phyloP scores from a whole-genome alignment of 2,888 invertebrate species.

The Cantharis nigra region DNA sequence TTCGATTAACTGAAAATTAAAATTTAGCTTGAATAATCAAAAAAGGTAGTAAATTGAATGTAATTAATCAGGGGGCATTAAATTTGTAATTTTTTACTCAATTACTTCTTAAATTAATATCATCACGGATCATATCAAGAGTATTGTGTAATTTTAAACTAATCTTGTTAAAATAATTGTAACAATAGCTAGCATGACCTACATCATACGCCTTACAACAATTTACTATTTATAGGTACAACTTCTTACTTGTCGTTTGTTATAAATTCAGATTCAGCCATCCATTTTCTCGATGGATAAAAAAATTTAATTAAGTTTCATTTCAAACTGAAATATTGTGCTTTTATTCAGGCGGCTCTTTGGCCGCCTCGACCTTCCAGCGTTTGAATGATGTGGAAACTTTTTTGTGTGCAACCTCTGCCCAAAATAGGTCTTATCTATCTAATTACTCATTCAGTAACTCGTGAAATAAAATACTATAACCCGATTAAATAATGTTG shows the following conservation, averaged over 20 bases:
- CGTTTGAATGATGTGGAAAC: too few species aligned
- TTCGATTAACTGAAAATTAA: too few species aligned
- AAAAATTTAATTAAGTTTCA: too few species aligned
- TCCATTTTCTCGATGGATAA: background rate
- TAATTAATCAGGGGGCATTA: background rate
- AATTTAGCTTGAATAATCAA: too few species aligned
- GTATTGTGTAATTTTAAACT: background rate
- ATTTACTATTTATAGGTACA: background rate
- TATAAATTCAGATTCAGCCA: background rate
- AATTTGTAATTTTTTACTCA: background rate
- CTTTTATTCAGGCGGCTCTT: too few species aligned
- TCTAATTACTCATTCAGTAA: too few species aligned
- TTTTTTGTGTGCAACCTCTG: too few species aligned
- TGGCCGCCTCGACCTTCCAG: too few species aligned
- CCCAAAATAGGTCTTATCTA: too few species aligned
- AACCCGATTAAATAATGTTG: too few species aligned
- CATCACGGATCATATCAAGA: background rate
- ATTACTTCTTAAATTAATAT: background rate
- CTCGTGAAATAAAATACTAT: too few species aligned
- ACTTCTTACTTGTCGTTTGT: background rate
- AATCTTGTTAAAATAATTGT: background rate
- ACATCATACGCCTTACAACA: background rate
- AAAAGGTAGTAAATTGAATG: background rate
- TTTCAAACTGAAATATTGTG: too few species aligned
- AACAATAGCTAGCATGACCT: background rate